Percentiles rank a stretch among this genome's conserved stretches.
Evolutionary conservation across 2,113 vertebrate genomes (phyloP).

Genomic region (Platysteira castanea): DNA sequence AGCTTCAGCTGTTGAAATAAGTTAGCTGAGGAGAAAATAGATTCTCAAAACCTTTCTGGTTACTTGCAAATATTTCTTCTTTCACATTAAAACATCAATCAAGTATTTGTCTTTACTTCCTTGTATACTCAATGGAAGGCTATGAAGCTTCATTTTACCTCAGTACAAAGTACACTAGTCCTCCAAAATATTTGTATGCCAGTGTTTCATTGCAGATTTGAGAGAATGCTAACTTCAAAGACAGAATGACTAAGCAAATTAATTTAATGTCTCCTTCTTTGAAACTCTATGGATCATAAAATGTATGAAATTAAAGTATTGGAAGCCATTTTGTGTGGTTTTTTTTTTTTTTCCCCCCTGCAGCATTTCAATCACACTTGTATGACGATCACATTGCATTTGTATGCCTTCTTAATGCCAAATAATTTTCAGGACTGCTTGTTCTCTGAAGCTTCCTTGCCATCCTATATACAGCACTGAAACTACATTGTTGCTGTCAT

Average conservation of each 20-base stretch:
- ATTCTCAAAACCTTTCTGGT: not conserved
- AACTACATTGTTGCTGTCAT: not conserved
- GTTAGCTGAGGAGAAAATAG: not conserved
- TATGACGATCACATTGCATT: not conserved
- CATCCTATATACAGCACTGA: not conserved
- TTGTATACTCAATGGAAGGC: not conserved
- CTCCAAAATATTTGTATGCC: not conserved
- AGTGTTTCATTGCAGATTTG: not conserved
- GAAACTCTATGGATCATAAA: not conserved
- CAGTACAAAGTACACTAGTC: not conserved
- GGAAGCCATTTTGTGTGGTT: not conserved
- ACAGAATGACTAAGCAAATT: not conserved
- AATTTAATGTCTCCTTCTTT: not conserved
- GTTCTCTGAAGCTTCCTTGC: not conserved
- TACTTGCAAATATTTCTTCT: not conserved
- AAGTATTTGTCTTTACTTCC: not conserved
- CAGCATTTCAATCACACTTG: not conserved
- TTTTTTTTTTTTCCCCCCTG: not conserved
- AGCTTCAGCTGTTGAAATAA: not conserved
- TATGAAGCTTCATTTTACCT: not conserved
- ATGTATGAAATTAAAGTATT: not conserved
- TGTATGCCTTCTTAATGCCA: not conserved
- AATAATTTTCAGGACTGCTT: not conserved
- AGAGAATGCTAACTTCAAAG: not conserved
- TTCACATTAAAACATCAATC: not conserved